A percentile compares a stretch with the other conserved stretches of the same genome.
phyloP scores from a whole-genome alignment of 2,113 vertebrate species.

The Lutjanus erythropterus region DNA sequence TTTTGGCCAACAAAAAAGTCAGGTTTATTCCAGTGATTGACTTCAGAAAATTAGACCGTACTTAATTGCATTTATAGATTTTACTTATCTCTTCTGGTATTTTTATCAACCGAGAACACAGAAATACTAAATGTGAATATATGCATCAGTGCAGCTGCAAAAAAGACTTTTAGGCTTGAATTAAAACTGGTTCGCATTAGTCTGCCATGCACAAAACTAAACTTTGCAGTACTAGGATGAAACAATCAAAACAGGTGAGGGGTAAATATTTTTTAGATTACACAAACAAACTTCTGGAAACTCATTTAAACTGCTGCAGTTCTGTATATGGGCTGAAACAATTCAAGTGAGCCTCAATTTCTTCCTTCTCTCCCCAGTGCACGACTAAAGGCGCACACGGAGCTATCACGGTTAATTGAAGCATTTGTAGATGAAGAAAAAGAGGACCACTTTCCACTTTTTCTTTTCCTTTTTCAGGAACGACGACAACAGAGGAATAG shows the following conservation, averaged over 20 bases:
- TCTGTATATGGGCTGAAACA: constrained; percentile 25
- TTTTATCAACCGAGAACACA: constrained; percentile 13
- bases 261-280: constrained; percentile 4
- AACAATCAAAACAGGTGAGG: background rate
- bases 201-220: background rate
- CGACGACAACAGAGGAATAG: constrained; percentile 47
- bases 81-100: background rate
- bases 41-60: constrained; percentile 32
- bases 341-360: constrained; percentile 23
- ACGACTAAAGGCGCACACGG: constrained; percentile 21
- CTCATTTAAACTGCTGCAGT: constrained; percentile 27
- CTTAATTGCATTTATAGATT: constrained; percentile 9
- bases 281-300: constrained; percentile 21
- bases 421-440: constrained; percentile 47
- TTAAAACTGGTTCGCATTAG: no score
- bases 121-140: background rate
- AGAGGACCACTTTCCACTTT: constrained; percentile 6
- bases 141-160: background rate
- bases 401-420: constrained; percentile 59
- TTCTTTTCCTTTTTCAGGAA: constrained; percentile 17
- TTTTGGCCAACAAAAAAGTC: constrained; percentile 21
- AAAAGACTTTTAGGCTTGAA: background rate
- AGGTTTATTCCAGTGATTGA: constrained; percentile 29
- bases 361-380: constrained; percentile 9
- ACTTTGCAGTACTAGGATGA: background rate